Percentiles rank a stretch among this genome's conserved stretches.
These are phyloP conservation scores for Saccostrea cuccullata DNA, from an alignment of 1,140 invertebrate species.

Conservation along the genomic window DNA sequence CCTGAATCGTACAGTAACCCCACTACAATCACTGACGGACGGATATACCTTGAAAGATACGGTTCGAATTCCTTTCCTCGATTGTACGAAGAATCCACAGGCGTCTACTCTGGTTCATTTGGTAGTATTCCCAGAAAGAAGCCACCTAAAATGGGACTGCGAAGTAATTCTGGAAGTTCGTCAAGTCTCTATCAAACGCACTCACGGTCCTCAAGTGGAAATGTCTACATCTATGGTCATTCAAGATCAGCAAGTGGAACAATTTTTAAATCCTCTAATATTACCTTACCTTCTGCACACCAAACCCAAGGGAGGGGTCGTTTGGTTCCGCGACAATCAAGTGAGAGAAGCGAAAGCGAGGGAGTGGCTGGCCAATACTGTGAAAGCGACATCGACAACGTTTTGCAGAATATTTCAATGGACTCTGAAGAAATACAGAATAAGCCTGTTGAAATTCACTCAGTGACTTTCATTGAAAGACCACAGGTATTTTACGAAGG, in stretches of 20 bases:
- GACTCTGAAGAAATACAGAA: neutral
- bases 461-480: neutral
- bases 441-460: slow-evolving; percentile 3
- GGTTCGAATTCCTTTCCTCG: slow-evolving; percentile 7
- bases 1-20: neutral
- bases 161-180: slow-evolving; percentile 4
- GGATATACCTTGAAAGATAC: neutral
- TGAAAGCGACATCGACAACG: slow-evolving; percentile 56
- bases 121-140: slow-evolving; percentile 24
- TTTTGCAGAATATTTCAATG: slow-evolving; percentile 39
- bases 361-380: slow-evolving; percentile 54
- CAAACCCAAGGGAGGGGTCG: neutral
- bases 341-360: slow-evolving; percentile 57
- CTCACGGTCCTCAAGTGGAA: slow-evolving; percentile 10
- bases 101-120: neutral
- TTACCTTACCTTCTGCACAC: neutral
- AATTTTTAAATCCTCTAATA: slow-evolving; percentile 22
- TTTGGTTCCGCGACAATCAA: neutral
- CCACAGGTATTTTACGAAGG: neutral
- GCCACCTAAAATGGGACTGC: slow-evolving; percentile 30
- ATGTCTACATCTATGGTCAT: neutral
- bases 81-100: neutral
- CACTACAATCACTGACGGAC: neutral
- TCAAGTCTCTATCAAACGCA: slow-evolving; percentile 12
- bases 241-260: neutral